These are phyloP conservation scores for Dissostichus mawsoni DNA, from an alignment of 2,113 vertebrate species.

Conservation along the genomic window DNA sequence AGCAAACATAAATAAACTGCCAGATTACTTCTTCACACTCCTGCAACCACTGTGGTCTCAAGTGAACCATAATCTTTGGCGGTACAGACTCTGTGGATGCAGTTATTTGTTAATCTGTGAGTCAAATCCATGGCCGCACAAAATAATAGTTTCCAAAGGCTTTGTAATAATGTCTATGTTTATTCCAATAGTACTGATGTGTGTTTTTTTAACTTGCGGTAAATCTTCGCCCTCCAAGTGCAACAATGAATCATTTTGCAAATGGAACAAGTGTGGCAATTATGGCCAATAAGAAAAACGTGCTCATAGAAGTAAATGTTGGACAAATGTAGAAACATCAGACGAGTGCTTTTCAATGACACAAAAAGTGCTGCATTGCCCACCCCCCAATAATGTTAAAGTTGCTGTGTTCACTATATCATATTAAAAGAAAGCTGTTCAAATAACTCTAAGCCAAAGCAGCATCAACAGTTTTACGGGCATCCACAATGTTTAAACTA, in stretches of 20 bases:
- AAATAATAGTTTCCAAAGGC: slow-evolving; percentile 60
- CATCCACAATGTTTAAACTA: slow-evolving; percentile 36
- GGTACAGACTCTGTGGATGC: slow-evolving; percentile 44
- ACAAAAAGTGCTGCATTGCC: slow-evolving; percentile 13
- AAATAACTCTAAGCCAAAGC: slow-evolving; percentile 6
- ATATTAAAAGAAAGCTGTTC: slow-evolving; percentile 14
- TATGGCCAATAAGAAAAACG: slow-evolving; percentile 51
- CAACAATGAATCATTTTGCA: slow-evolving; percentile 61
- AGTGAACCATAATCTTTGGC: slow-evolving; percentile 69
- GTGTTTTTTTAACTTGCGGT: slow-evolving; percentile 46
- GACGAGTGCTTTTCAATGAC: slow-evolving; percentile 39
- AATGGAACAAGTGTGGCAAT: slow-evolving; percentile 71
- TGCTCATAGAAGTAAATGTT: slow-evolving; percentile 66
- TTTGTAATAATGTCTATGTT: slow-evolving; percentile 58
- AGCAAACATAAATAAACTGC: slow-evolving; percentile 77
- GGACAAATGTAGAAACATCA: slow-evolving; percentile 26
- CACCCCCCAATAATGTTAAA: slow-evolving; percentile 3
- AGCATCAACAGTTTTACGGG: slow-evolving; percentile 23
- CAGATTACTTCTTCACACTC: slow-evolving; percentile 76
- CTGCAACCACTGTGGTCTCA: slow-evolving; percentile 73
- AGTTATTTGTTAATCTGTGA: slow-evolving; percentile 50
- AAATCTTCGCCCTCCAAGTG: slow-evolving; percentile 64
- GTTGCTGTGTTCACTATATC: slow-evolving; percentile 7
- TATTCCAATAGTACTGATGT: slow-evolving; percentile 57
- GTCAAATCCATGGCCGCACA: slow-evolving; percentile 47